Evolutionary conservation across 2,113 vertebrate genomes (phyloP).

Genomic region (Dinomys branickii): DNA sequence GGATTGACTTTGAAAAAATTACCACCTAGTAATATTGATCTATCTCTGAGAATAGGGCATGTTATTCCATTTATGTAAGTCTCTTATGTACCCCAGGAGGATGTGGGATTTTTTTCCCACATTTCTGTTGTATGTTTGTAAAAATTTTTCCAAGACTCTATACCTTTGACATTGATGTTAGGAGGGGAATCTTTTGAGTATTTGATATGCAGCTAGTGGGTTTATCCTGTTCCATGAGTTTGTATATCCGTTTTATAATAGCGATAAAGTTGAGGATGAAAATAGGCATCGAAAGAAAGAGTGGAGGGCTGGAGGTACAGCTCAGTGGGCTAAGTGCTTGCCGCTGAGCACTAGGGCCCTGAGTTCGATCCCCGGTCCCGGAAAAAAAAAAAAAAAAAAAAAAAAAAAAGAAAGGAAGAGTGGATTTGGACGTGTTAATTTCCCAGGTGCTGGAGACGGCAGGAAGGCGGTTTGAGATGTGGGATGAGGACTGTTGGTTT

Average conservation of each 20-base stretch:
- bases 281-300: not conserved
- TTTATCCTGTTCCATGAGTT: not conserved
- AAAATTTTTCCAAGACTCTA: not conserved
- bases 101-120: not conserved
- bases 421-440: not conserved
- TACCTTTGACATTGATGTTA: not conserved
- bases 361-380: no score
- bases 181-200: not conserved
- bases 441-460: not conserved
- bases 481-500: not conserved
- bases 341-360: no score
- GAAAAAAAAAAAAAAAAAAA: no score
- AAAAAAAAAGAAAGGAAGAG: constrained; percentile 3
- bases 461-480: not conserved
- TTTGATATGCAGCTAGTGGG: not conserved
- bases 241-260: not conserved
- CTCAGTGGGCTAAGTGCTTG: no score
- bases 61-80: not conserved
- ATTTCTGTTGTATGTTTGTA: not conserved
- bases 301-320: no score
- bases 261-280: not conserved
- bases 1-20: not conserved
- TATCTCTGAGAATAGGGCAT: not conserved
- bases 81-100: not conserved
- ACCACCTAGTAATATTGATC: not conserved